These are phyloP conservation scores for Pachypanchax playfairii DNA, from an alignment of 2,113 vertebrate species.

Conservation along the genomic window DNA sequence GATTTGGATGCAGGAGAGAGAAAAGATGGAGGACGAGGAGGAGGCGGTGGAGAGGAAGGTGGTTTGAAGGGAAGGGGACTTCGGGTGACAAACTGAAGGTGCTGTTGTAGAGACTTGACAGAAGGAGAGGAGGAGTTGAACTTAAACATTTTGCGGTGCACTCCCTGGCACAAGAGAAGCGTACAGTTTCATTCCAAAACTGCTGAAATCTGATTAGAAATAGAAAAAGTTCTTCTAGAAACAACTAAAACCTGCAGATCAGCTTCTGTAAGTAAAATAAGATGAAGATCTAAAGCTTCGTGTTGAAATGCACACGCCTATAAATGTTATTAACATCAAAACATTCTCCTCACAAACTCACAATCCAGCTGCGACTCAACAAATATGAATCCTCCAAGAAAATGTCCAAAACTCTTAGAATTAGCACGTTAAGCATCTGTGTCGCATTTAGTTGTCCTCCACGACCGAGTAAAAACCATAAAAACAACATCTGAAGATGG, in stretches of 20 bases:
- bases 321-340: no score
- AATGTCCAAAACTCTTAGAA: no score
- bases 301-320: no score
- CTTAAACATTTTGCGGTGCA: slow-evolving; percentile 41
- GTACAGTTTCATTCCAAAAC: slow-evolving; percentile 43
- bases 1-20: slow-evolving; percentile 26
- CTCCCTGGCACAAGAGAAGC: slow-evolving; percentile 44
- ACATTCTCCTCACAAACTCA: no score
- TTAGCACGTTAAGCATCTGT: no score
- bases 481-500: no score
- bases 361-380: no score
- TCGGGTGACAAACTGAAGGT: slow-evolving; percentile 59
- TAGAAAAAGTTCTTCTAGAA: neutral
- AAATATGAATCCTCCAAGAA: no score
- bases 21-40: slow-evolving; percentile 48
- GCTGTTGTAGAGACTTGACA: slow-evolving; percentile 62
- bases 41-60: slow-evolving; percentile 48
- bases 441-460: no score
- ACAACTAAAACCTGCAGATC: slow-evolving; percentile 1
- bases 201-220: no score
- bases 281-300: no score
- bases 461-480: no score
- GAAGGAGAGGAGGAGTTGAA: slow-evolving; percentile 76
- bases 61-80: slow-evolving; percentile 24
- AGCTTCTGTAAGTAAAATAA: neutral